These are phyloP conservation scores for Biston betularia DNA, from an alignment of 2,888 invertebrate genomes.

Conservation along the genomic window DNA sequence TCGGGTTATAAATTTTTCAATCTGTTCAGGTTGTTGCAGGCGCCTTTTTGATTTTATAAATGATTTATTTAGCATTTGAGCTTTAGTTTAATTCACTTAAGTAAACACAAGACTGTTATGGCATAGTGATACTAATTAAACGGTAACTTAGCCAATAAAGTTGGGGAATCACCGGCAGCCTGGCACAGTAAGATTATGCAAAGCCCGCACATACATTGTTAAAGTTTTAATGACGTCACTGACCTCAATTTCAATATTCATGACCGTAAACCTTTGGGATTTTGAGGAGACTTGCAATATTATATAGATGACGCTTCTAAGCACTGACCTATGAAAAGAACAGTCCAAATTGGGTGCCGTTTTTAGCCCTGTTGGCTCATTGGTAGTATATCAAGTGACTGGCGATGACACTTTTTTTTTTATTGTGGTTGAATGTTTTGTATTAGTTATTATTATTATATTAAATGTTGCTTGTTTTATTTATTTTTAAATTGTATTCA, in stretches of 20 bases:
- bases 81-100: background rate
- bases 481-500: no score
- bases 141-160: conserved; percentile 49
- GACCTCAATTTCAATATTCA: conserved; percentile 48
- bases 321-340: background rate
- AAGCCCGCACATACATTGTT: conserved; percentile 54
- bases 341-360: no score
- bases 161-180: conserved; percentile 33
- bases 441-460: no score
- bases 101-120: background rate
- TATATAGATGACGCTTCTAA: background rate
- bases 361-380: background rate
- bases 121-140: conserved; percentile 38
- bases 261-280: conserved; percentile 19
- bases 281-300: background rate
- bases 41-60: no score
- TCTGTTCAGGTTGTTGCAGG: no score
- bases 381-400: no score
- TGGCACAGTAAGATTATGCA: conserved; percentile 54
- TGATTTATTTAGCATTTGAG: no score
- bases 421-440: no score
- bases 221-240: conserved; percentile 53
- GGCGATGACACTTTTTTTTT: no score
- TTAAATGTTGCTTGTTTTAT: no score
- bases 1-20: no score